These are phyloP conservation scores for Holacanthella duospinosa DNA, from an alignment of 2,888 invertebrate species.

Conservation along the genomic window DNA sequence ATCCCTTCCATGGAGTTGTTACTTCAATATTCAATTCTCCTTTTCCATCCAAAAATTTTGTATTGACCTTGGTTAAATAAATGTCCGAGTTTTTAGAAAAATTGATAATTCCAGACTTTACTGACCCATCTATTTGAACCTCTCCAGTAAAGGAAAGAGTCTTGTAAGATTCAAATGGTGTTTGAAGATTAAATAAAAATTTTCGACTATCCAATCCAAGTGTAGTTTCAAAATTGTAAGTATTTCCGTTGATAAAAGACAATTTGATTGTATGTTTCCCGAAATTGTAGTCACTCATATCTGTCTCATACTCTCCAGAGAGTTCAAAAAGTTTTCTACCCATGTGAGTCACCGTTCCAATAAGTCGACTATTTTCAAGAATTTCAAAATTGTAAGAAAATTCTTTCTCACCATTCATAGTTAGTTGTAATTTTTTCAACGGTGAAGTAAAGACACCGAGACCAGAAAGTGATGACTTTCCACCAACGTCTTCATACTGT, in stretches of 20 bases:
- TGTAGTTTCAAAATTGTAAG: conserved; percentile 14
- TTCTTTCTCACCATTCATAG: not conserved
- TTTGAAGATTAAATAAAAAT: conserved; percentile 20
- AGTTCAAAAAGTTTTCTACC: conserved; percentile 10
- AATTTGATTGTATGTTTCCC: conserved; percentile 28
- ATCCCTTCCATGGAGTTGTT: conserved; percentile 15
- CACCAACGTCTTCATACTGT: not conserved
- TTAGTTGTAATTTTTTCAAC: not conserved
- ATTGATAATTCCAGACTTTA: not conserved
- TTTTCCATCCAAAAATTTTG: not conserved
- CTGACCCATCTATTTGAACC: conserved; percentile 10
- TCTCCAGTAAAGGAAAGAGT: conserved; percentile 17
- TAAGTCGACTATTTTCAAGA: not conserved
- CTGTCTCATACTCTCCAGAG: conserved; percentile 13
- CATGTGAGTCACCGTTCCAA: not conserved
- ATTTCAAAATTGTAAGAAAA: not conserved
- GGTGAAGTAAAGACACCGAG: not conserved
- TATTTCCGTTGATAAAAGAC: not conserved
- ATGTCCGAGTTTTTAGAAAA: conserved; percentile 6
- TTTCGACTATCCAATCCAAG: conserved; percentile 25
- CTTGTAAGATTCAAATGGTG: conserved; percentile 29
- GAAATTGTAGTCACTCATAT: conserved; percentile 19
- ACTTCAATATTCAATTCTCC: conserved; percentile 1
- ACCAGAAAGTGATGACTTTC: not conserved
- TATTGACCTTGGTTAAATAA: conserved; percentile 4